Evolutionary conservation across 2,888 invertebrate genomes (phyloP), one percentile per base, ranked within the genome.

Genomic region (Syrista parreyssii): DNA sequence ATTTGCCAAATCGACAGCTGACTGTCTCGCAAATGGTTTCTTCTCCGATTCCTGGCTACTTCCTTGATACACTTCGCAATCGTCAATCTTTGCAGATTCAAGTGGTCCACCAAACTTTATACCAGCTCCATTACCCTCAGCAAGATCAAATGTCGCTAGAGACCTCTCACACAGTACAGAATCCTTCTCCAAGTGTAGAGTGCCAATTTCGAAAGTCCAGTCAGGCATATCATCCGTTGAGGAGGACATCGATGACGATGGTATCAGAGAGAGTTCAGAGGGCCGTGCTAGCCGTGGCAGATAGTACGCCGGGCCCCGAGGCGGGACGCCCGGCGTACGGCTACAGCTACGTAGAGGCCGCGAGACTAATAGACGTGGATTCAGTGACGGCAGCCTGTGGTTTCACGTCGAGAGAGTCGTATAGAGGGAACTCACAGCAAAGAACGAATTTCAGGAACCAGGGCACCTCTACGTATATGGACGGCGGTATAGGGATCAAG

Each of bases 401-500:
- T 85, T 94, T 95, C 55, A 93, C 95, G 34, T 95, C 95, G 86
- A 95, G 92, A 6, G 95, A 95, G 89, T 98, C 95, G 90, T 98
- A 98, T 79, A 98, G 93, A 0, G 98, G 97, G 87, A 95, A 97
- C 91, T 98, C 98, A 89, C 97, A 98, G 91, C 98, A 98, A 74
- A 97, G 90, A 32, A 97, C 93, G 88, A 95, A 96, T 91, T 98
- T 98, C 75, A 98, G 91, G 82, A 95, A 96, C 87, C 93, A 93
- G 1, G 98, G 98, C 71, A 98, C 96, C 89, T 96, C 96, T n/a
- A 95, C 95, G 91, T 98, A 98, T 73, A 97, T 95, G 1, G 95
- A 94, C 0, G 97, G 96, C 12, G 98, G 98, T 80, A 98, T 95
- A 9, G 97, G 98, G 89, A 98, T 96, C 86, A 98, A 91, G 0